A percentile compares a stretch with the other conserved stretches of the same genome.
Conservation (phyloP, 2,888 invertebrate genomes). For the Acrobasis repandana region DNA sequence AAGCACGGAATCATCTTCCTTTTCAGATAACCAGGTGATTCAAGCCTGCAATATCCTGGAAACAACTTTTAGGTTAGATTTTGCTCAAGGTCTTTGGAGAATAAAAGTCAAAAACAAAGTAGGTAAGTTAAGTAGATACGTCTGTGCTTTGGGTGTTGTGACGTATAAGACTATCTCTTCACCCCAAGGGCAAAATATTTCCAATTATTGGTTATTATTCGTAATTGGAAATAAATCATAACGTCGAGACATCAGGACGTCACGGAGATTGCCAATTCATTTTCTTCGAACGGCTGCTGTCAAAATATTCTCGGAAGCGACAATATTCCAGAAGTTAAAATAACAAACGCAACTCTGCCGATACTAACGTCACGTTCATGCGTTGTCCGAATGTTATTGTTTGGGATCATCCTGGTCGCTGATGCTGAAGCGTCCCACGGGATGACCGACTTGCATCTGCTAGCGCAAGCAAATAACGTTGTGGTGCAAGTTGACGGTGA, state of each 20-base stretch:
- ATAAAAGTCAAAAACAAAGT: too few species aligned
- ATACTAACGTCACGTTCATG: conserved; percentile 42
- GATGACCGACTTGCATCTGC: conserved; percentile 69
- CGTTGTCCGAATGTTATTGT: conserved; percentile 47
- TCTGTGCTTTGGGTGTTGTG: neutral
- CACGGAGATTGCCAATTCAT: neutral
- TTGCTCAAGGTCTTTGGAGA: too few species aligned
- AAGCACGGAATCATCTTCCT: too few species aligned
- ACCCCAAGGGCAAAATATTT: neutral
- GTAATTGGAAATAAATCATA: neutral
- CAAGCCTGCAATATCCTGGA: too few species aligned
- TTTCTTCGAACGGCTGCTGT: conserved; percentile 36
- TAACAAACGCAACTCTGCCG: conserved; percentile 55
- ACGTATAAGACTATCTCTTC: neutral
- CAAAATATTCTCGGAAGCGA: conserved; percentile 42
- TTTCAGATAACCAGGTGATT: too few species aligned
- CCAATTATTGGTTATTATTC: neutral
- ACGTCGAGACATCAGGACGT: too few species aligned
- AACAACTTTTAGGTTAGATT: too few species aligned
- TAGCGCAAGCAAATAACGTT: conserved; percentile 56
- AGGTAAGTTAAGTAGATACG: neutral
- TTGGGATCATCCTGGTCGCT: conserved; percentile 53
- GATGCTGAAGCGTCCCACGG: conserved; percentile 45
- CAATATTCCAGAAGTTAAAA: conserved; percentile 47
- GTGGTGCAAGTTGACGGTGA: conserved; percentile 35